These are phyloP conservation scores for Epicampocera succincta DNA, from an alignment of 2,888 invertebrate genomes.

Conservation along the genomic window DNA sequence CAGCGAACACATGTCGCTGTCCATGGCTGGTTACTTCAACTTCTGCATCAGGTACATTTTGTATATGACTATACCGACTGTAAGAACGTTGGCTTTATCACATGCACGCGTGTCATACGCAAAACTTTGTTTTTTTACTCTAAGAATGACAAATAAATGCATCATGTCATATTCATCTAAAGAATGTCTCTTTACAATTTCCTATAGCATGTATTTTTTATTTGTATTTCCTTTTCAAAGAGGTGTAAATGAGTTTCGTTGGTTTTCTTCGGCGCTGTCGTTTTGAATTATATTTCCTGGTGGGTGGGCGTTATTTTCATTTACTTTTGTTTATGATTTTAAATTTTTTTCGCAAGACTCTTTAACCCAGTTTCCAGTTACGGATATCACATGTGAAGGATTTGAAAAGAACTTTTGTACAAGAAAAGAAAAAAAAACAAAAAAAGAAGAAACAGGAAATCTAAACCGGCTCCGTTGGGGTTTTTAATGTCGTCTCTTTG, in stretches of 20 bases:
- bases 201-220: not conserved
- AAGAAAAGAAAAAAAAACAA: not conserved
- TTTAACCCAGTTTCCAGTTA: conserved; percentile 63
- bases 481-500: conserved; percentile 29
- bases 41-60: not conserved
- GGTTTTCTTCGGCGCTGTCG: conserved; percentile 1
- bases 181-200: conserved; percentile 25
- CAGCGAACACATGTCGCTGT: no score
- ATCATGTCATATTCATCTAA: conserved; percentile 35
- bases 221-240: conserved; percentile 29
- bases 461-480: conserved; percentile 13
- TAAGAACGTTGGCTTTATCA: no score
- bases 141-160: conserved; percentile 45
- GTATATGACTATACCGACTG: no score
- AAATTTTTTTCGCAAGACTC: conserved; percentile 11
- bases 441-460: conserved; percentile 23
- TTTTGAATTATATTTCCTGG: conserved; percentile 55
- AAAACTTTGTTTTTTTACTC: conserved; percentile 17
- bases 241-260: conserved; percentile 47
- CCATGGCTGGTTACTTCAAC: no score
- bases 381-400: conserved; percentile 44
- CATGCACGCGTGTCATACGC: not conserved
- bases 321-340: conserved; percentile 15
- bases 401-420: conserved; percentile 18
- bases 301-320: conserved; percentile 56